Percentiles rank a stretch among this genome's conserved stretches.
Conservation (phyloP, 1,140 invertebrate genomes). For the Drosophila arawakana region DNA sequence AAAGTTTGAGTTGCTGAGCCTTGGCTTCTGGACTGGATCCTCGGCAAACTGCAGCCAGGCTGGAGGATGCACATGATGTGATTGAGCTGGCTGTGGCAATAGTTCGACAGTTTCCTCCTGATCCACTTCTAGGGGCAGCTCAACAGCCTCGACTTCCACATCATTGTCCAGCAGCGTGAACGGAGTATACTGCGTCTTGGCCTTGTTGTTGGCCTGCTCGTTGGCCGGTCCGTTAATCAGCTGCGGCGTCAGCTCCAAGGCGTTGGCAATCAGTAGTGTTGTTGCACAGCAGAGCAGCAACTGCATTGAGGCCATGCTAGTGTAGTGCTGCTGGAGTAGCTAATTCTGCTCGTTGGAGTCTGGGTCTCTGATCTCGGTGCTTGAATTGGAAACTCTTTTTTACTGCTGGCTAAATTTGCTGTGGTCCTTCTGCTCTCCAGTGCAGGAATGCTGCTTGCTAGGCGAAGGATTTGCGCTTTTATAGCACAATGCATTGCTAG, state of each 20-base stretch:
- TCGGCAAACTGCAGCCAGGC: slow-evolving; percentile 65
- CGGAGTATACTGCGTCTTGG: slow-evolving; percentile 56
- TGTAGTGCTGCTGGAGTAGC: slow-evolving; percentile 12
- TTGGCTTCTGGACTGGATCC: slow-evolving; percentile 47
- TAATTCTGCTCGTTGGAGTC: not conserved
- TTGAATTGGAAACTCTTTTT: slow-evolving; percentile 12
- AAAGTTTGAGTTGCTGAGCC: slow-evolving; percentile 43
- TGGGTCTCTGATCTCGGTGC: not conserved
- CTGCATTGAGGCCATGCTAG: slow-evolving; percentile 73
- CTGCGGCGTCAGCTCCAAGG: slow-evolving; percentile 57
- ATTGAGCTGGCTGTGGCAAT: slow-evolving; percentile 7
- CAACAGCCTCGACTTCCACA: slow-evolving; percentile 55
- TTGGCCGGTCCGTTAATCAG: slow-evolving; percentile 38
- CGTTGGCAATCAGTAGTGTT: slow-evolving; percentile 64
- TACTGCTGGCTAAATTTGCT: slow-evolving; percentile 9
- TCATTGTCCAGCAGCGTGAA: slow-evolving; percentile 62
- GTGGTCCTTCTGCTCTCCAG: slow-evolving; percentile 11
- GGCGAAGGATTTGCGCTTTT: slow-evolving; percentile 46
- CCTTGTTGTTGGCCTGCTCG: slow-evolving; percentile 44
- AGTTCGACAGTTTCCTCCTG: slow-evolving; percentile 44
- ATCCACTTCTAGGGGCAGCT: slow-evolving; percentile 62
- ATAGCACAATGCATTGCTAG: slow-evolving; percentile 35
- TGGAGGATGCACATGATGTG: slow-evolving; percentile 58
- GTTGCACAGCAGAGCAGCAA: slow-evolving; percentile 68
- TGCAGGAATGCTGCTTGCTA: slow-evolving; percentile 55